These are phyloP conservation scores for Musca domestica DNA, from an alignment of 1,140 invertebrate species.

Conservation along the genomic window DNA sequence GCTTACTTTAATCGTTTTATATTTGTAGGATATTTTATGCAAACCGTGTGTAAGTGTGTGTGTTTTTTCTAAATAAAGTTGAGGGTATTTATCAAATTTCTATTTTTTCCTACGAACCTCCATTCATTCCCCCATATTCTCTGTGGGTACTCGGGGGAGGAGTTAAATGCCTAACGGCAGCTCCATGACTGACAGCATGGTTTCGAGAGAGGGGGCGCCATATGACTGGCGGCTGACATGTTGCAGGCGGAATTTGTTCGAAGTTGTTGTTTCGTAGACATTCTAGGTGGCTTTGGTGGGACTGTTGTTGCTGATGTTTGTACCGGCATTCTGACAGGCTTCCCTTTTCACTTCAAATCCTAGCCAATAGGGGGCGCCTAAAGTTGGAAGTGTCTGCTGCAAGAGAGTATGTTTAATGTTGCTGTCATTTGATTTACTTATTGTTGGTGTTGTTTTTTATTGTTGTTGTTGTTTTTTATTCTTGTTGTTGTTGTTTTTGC, in stretches of 20 bases:
- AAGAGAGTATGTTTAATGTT: slow-evolving; percentile 8
- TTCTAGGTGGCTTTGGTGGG: too few relatives aligned
- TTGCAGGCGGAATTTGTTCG: slow-evolving; percentile 13
- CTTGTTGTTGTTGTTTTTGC: slow-evolving; percentile 7
- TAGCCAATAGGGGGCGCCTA: slow-evolving; percentile 13
- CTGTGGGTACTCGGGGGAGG: not conserved
- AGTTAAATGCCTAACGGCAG: not conserved
- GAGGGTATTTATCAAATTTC: slow-evolving; percentile 16
- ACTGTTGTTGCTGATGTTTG: too few relatives aligned
- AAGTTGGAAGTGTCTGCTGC: not conserved
- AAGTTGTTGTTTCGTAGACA: not conserved
- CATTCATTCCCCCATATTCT: too few relatives aligned
- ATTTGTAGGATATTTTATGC: not conserved
- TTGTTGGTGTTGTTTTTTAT: too few relatives aligned
- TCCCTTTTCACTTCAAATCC: not conserved
- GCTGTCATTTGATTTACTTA: slow-evolving; percentile 8
- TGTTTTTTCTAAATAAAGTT: not conserved
- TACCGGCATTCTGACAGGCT: not conserved
- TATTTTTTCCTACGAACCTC: not conserved
- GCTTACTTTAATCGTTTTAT: slow-evolving; percentile 8
- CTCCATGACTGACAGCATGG: not conserved
- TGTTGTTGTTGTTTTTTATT: too few relatives aligned
- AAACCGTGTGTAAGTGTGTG: too few relatives aligned
- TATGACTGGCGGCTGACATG: slow-evolving; percentile 4
- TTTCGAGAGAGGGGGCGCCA: not conserved